Evolutionary conservation across 2,113 vertebrate species (phyloP).

Genomic region (Terrapene triunguis): DNA sequence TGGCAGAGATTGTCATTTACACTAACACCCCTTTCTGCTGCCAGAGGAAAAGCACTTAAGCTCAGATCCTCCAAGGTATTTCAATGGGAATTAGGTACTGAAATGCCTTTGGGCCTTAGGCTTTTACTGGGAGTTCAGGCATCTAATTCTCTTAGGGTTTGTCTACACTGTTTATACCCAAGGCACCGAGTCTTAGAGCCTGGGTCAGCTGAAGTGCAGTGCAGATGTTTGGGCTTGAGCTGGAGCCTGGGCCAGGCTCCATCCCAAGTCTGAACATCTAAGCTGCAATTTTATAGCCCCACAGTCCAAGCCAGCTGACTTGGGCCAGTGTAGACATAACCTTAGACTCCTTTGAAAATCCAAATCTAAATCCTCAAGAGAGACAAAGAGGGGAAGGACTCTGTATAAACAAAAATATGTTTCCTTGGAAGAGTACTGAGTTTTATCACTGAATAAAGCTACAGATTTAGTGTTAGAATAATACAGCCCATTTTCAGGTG

Average conservation of each 20-base stretch:
- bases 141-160: not conserved
- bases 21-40: constrained; percentile 3
- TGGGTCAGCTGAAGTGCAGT: no score
- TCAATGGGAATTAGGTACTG: not conserved
- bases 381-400: not conserved
- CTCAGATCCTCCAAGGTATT: constrained; percentile 35
- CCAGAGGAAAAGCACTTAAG: constrained; percentile 30
- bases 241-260: no score
- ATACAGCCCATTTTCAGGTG: not conserved
- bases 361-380: constrained; percentile 12
- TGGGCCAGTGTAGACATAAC: no score
- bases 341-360: constrained; percentile 32
- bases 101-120: no score
- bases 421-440: not conserved
- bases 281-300: not conserved
- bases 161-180: no score
- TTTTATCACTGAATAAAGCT: not conserved
- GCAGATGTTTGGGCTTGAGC: no score
- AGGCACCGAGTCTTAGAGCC: no score
- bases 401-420: constrained; percentile 6
- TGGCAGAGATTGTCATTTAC: constrained; percentile 2
- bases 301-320: not conserved
- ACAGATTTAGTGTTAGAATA: not conserved
- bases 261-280: not conserved
- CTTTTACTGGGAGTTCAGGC: not conserved